Conservation (phyloP, 2,797 vertebrate genomes). For the Paramormyrops hopkinsi region DNA sequence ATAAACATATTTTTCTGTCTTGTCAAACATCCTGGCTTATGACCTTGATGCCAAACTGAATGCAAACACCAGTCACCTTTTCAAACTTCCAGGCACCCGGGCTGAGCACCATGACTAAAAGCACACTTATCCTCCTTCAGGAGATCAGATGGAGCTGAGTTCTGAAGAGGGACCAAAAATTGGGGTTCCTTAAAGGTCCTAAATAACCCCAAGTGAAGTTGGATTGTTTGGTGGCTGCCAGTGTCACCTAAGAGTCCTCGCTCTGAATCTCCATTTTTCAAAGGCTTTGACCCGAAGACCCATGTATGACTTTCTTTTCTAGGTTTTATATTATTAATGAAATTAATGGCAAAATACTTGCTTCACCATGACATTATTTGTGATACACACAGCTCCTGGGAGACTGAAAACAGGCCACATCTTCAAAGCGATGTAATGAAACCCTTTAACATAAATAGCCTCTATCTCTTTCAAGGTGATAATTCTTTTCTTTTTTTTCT, state of each 20-base stretch:
- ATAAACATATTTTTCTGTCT: neutral
- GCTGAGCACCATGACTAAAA: neutral
- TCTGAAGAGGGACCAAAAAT: neutral
- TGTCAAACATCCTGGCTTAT: neutral
- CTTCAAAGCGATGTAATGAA: neutral
- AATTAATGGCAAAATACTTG: slow-evolving; percentile 16
- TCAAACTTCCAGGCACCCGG: neutral
- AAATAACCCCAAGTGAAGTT: neutral
- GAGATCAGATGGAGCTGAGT: neutral
- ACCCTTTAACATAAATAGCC: neutral
- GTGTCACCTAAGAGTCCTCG: neutral
- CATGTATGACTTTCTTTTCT: neutral
- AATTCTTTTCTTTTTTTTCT: neutral
- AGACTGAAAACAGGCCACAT: neutral
- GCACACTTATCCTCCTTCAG: neutral
- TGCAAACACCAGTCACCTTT: neutral
- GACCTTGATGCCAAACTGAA: neutral
- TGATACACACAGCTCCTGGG: slow-evolving; percentile 4
- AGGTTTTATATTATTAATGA: neutral
- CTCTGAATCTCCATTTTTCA: neutral
- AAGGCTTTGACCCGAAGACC: neutral
- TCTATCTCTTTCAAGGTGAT: neutral
- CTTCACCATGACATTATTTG: slow-evolving; percentile 7
- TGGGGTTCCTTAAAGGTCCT: neutral
- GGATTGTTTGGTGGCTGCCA: neutral